Evolutionary conservation across 2,797 vertebrate genomes (phyloP).

Genomic region (Pangasius mekongensis): DNA sequence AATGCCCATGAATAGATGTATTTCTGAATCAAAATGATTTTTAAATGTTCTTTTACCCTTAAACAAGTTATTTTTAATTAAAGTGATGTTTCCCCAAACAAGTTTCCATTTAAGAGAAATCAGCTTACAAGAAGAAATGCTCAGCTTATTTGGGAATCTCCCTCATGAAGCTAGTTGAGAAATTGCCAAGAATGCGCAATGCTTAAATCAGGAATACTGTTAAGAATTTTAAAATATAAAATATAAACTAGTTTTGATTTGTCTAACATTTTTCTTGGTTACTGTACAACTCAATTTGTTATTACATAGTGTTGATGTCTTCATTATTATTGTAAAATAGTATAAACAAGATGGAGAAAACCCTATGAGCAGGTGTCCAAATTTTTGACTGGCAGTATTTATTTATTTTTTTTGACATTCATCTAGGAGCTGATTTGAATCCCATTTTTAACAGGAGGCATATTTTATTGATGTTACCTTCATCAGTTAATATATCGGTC

Average conservation of each 20-base stretch:
- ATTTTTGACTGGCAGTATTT: not conserved
- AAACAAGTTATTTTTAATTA: not conserved
- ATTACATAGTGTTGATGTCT: not conserved
- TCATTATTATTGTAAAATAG: not conserved
- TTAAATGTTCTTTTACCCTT: not conserved
- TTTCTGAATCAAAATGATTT: not conserved
- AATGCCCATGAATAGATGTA: not conserved
- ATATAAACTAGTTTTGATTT: not conserved
- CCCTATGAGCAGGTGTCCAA: not conserved
- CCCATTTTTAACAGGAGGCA: slow-evolving; percentile 29
- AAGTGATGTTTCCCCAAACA: slow-evolving; percentile 2
- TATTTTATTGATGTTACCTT: slow-evolving; percentile 40
- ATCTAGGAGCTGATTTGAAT: slow-evolving; percentile 15
- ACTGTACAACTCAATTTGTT: not conserved
- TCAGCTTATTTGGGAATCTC: not conserved
- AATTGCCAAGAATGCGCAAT: not conserved
- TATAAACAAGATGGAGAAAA: not conserved
- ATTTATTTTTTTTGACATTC: not conserved
- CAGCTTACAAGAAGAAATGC: not conserved
- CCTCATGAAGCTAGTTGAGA: not conserved
- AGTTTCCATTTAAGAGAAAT: not conserved
- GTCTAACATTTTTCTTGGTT: not conserved
- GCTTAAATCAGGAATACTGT: not conserved
- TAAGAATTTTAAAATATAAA: not conserved
- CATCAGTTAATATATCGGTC: slow-evolving; percentile 31